Percentiles rank a stretch among this genome's conserved stretches.
Evolutionary conservation across 2,797 vertebrate genomes (phyloP).

Genomic region (Characodon lateralis): DNA sequence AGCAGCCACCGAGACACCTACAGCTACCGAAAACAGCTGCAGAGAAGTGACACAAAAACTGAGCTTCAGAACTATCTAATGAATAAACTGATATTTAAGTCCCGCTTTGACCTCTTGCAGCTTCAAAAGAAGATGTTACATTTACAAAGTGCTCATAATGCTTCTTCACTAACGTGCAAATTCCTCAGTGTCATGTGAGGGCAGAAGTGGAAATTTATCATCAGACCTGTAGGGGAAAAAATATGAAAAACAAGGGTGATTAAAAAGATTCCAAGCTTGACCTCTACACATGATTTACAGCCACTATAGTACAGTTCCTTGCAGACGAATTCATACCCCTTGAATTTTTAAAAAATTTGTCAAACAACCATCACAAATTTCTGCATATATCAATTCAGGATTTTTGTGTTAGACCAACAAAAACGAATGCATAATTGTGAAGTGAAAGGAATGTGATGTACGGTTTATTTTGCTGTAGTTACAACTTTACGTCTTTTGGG

Average conservation of each 20-base stretch:
- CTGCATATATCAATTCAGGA: neutral
- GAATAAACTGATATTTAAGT: conserved; percentile 61
- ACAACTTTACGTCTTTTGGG: neutral
- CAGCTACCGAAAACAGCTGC: conserved; percentile 50
- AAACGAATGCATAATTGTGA: neutral
- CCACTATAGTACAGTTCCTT: neutral
- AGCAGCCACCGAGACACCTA: conserved; percentile 59
- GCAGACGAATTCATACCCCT: neutral
- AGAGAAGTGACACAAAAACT: conserved; percentile 46
- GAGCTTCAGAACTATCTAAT: conserved; percentile 57
- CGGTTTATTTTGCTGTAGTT: neutral
- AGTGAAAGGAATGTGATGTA: neutral
- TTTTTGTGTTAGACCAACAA: neutral
- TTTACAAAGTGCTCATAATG: conserved; percentile 76
- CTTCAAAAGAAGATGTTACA: conserved; percentile 65
- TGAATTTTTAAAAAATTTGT: neutral
- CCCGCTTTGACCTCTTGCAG: conserved; percentile 40
- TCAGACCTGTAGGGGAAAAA: conserved; percentile 48
- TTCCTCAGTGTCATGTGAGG: conserved; percentile 64
- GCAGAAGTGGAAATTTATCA: conserved; percentile 41
- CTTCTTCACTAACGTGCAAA: conserved; percentile 70
- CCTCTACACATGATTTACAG: conserved; percentile 3
- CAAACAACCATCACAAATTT: neutral
- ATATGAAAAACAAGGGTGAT: conserved; percentile 22
- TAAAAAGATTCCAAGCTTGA: conserved; percentile 5